Evolutionary conservation across 2,888 invertebrate genomes (phyloP), one percentile per base, ranked within the genome.

Genomic region (Oligia fasciuncula): DNA sequence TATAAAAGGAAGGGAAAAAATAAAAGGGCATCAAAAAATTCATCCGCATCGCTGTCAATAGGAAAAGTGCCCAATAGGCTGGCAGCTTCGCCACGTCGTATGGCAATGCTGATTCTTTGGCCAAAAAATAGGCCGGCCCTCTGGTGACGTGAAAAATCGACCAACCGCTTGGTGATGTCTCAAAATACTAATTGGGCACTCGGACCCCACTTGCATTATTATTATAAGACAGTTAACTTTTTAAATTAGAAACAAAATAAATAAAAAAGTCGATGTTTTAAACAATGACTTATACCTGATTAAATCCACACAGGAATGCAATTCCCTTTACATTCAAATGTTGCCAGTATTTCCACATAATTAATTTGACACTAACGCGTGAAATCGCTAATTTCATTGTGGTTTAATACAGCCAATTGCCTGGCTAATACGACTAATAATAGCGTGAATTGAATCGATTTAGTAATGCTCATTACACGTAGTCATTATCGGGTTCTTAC

Each of bases 381-480:
- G 29, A 73, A 76, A 73, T 81, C 62, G 69, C 69, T 73, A 57
- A 73, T 77, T 83, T 68, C 57, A 68, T 72, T 80, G 81, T 80
- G 63, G 71, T 19, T 72, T 51, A 35, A 46, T 57, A 49, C n/a
- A 51, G 49, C 40, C 62, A 70, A 73, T 81, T 73, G 35, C 40
- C 14, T 68, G 40, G 43, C 35, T 70, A 76, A 72, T 62, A 69
- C 5, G 63, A 13, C 14, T 70, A 54, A 76, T 69, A 62, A 63
- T 76, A 40, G 65, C 29, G 35, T 69, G 14, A 65, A 60, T 68
- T 65, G 9, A 76, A 71, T 71, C n/a, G 23, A 40, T 17, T 57
- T 67, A 84, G 49, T 60, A 40, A 65, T 65, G 63, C 57, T 51
- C n/a, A 60, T 60, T 69, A 65, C 77, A 51, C 51, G 14, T 35